Base-by-base conservation (phyloP, 2,797 vertebrate genomes). In the Jordanella pulchra region DNA sequence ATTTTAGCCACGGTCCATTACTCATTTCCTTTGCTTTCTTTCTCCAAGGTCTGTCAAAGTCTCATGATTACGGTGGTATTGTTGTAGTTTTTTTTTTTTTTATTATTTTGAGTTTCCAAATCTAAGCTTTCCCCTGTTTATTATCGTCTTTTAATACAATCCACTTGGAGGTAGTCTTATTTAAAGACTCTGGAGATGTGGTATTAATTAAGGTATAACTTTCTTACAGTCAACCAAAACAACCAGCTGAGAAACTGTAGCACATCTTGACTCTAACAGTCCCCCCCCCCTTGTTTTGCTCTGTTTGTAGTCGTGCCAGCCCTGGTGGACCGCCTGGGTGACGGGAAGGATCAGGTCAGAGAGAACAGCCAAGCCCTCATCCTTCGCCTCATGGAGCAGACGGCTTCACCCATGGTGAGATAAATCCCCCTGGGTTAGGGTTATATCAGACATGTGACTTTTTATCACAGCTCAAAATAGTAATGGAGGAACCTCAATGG, bases 311-410 rank as follows among this genome's bases (percentile, higher is more conserved):
- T 98, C 83, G 82, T 97, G 64, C 92, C 95, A 83, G 94, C 95
- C 72, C 93, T 99, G 89, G 93, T 97, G 91, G 97, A 99, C 93
- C 94, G 97, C 78, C 93, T 99, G 92, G 97, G 97, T 70, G 97
- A 99, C 87, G 92, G 93, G 72, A 99, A 98, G 94, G 97, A 99
- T 90, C 97, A 98, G 90, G 97, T 99, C 89, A 95, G 97, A 86
- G 97, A 99, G 54, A 97, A 97, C 93, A 95, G 96, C 78, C 97
- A 98, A 90, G 93, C 87, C 47, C 94, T 99, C 74, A 95, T 96
- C 81, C 79, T 99, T 81, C 96, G 94, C 84, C 86, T 97, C 84
- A 98, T 98, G 97, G 95, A 97, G 7, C 95, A 96, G 88, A 89
- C 94, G 28, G 94, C 97, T 67, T 92, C 95, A 0, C 96, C 97